Conservation (phyloP, 1,140 invertebrate genomes). For the Sinella curviseta region DNA sequence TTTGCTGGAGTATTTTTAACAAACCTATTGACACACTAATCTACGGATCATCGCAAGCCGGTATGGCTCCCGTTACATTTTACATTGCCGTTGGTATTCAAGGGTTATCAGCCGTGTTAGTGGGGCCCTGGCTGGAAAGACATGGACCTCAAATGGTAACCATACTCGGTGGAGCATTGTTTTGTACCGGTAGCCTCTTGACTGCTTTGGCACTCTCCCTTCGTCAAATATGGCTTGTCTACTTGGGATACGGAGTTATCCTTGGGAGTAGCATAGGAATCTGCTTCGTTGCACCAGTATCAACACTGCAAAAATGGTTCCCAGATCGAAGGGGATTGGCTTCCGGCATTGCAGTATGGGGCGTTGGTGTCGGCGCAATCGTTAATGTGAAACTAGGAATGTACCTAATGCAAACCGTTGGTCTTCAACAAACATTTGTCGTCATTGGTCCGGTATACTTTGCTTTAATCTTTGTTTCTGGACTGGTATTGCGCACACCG, state of each 20-base stretch:
- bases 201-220: slow-evolving; percentile 42
- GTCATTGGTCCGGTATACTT: slow-evolving; percentile 36
- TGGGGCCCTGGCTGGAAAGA: slow-evolving; percentile 45
- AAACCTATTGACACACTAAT: slow-evolving; percentile 42
- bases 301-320: slow-evolving; percentile 47
- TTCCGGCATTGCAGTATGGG: slow-evolving; percentile 41
- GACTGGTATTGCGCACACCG: slow-evolving; percentile 34
- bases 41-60: slow-evolving; percentile 23
- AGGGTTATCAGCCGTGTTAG: slow-evolving; percentile 32
- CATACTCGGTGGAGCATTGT: slow-evolving; percentile 24
- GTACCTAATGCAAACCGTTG: slow-evolving; percentile 28
- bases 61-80: slow-evolving; percentile 44
- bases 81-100: slow-evolving; percentile 42
- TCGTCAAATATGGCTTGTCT: slow-evolving; percentile 42
- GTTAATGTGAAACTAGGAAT: slow-evolving; percentile 41
- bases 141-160: slow-evolving; percentile 28
- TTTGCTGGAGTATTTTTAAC: slow-evolving; percentile 45
- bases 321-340: slow-evolving; percentile 42
- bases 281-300: slow-evolving; percentile 44
- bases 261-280: slow-evolving; percentile 38
- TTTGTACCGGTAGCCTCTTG: slow-evolving; percentile 34
- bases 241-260: slow-evolving; percentile 42
- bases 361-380: slow-evolving; percentile 46
- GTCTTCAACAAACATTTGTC: slow-evolving; percentile 41
- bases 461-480: slow-evolving; percentile 19